A percentile compares a stretch with the other conserved stretches of the same genome.
phyloP scores from a whole-genome alignment of 2,113 vertebrate genomes.

The Podilymbus podiceps region DNA sequence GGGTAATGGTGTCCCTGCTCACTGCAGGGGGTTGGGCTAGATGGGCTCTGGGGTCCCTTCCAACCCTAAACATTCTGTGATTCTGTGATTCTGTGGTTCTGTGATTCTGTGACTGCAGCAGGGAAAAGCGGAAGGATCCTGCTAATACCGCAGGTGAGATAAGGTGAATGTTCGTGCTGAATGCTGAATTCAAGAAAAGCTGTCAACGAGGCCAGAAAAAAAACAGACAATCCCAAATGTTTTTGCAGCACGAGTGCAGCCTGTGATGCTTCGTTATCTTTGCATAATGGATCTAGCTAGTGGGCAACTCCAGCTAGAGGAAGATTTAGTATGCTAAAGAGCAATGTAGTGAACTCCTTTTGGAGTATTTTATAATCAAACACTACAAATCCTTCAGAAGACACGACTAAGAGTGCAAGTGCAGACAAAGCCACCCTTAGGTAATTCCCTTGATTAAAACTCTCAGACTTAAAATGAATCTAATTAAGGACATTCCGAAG shows the following conservation, averaged over 20 bases:
- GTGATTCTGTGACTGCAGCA: too few relatives aligned
- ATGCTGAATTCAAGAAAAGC: neutral
- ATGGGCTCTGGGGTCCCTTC: too few relatives aligned
- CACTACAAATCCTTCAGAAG: neutral
- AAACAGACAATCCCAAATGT: neutral
- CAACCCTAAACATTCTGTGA: too few relatives aligned
- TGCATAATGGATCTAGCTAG: neutral
- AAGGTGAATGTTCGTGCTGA: neutral
- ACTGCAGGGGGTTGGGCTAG: too few relatives aligned
- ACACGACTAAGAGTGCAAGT: conserved; percentile 15
- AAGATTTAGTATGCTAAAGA: neutral
- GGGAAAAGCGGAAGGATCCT: neutral
- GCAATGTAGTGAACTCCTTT: neutral
- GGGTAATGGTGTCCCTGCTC: too few relatives aligned
- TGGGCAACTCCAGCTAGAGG: rapidly evolving
- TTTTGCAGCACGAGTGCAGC: neutral
- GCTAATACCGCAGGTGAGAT: neutral
- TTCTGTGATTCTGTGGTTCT: too few relatives aligned
- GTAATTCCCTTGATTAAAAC: conserved; percentile 57
- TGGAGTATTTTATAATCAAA: conserved; percentile 27
- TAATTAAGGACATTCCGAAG: conserved; percentile 39
- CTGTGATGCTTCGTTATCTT: conserved; percentile 4
- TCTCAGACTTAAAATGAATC: conserved; percentile 7
- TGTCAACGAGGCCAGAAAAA: neutral
- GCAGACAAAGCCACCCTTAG: conserved; percentile 13